These are phyloP conservation scores for Silurus glanis DNA, from an alignment of 2,113 vertebrate species.

Conservation along the genomic window DNA sequence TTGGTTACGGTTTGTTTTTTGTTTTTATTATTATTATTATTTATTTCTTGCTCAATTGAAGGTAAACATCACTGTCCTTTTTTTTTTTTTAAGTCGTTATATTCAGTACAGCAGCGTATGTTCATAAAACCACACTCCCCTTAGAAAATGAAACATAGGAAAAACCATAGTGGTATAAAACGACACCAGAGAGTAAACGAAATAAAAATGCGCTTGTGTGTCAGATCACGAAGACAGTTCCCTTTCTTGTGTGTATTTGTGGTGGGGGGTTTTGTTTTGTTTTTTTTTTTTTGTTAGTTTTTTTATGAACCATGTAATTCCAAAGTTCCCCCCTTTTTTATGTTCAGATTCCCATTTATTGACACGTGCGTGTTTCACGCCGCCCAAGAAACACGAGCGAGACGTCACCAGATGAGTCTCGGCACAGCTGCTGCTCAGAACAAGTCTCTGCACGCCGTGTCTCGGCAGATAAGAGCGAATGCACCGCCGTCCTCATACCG, in stretches of 20 bases:
- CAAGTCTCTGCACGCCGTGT: background rate
- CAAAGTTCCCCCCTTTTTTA: constrained; percentile 6
- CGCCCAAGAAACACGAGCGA: background rate
- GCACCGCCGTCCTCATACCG: constrained; percentile 74
- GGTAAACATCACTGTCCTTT: constrained; percentile 9
- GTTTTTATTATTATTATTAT: background rate
- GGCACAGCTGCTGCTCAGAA: constrained; percentile 2
- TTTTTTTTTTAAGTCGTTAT: constrained; percentile 21
- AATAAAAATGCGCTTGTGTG: constrained; percentile 52
- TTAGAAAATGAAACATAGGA: constrained; percentile 54
- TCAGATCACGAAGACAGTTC: constrained; percentile 25
- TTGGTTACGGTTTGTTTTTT: constrained; percentile 44
- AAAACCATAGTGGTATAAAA: constrained; percentile 53
- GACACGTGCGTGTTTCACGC: constrained; percentile 8
- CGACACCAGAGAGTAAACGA: constrained; percentile 49
- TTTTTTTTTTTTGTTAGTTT: background rate
- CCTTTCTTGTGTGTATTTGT: background rate
- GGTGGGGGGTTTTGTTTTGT: too few species aligned
- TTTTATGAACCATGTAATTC: constrained; percentile 29
- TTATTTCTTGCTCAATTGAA: background rate
- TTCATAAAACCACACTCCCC: constrained; percentile 42
- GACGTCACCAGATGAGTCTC: constrained; percentile 2
- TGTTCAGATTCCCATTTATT: constrained; percentile 3
- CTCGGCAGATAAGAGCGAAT: background rate
- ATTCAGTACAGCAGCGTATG: constrained; percentile 35